Conservation (phyloP, 23 tunicate genomes). For the Botrylloides violaceus region DNA sequence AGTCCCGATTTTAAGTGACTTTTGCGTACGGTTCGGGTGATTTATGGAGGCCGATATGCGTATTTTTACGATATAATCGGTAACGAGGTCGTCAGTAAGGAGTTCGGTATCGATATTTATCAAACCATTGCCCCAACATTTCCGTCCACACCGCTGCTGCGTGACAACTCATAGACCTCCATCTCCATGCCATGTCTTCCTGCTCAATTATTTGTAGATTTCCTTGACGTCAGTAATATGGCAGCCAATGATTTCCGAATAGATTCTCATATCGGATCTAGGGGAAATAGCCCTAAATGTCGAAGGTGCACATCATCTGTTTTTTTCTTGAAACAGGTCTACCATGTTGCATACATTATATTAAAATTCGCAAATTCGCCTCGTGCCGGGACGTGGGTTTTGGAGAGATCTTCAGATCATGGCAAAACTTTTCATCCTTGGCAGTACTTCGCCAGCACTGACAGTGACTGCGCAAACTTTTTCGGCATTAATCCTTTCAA, state of each 20-base stretch:
- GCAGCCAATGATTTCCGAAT: background rate
- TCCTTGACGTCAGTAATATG: background rate
- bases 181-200: no score
- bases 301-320: background rate
- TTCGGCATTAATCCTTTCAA: conserved; percentile 77
- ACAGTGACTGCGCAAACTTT: conserved; percentile 80
- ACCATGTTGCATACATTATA: conserved; percentile 90
- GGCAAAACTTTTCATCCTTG: conserved; percentile 92
- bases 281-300: background rate
- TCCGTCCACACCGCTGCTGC: no score
- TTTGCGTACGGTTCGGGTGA: no score
- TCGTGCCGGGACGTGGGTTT: conserved; percentile 97
- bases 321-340: conserved; percentile 44
- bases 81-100: no score
- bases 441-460: conserved; percentile 97
- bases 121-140: no score
- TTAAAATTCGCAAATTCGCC: conserved; percentile 99
- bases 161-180: no score
- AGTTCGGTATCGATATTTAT: no score
- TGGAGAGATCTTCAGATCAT: conserved; percentile 86
- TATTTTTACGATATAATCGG: no score
- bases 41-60: no score
- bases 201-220: no score
- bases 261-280: background rate
- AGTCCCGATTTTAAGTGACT: no score